Evolutionary conservation across 2,113 vertebrate genomes (phyloP), one percentile per base, ranked within the genome.

Genomic region (Ariopsis seemanni): DNA sequence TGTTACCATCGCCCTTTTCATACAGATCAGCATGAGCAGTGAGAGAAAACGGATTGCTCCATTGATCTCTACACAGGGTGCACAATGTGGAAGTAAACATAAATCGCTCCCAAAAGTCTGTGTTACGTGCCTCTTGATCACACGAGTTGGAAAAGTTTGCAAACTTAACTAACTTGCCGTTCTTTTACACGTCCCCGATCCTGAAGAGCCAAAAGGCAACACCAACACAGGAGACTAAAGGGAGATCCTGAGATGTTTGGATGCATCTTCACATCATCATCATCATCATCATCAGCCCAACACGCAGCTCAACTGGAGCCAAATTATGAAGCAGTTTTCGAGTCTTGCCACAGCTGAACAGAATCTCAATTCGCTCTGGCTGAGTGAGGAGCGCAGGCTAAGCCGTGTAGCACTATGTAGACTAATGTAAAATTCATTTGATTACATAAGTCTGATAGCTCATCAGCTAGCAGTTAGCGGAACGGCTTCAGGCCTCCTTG

Each of bases 381-480:
- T 77, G 81, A 83, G 86, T 78, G 86, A 83, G 82, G 63, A 81
- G 77, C 85, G 10, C 85, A 53, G 85, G 71, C 86, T 12, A 81
- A 83, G 86, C 81, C 60, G 20, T 67, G 86, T 77, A 34, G 42
- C 14, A 58, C 81, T 67, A 65, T 65, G 87, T 67, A 67, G 87
- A 84, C 87, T 88, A 84, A 84, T 88, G 87, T 84, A 88, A 84
- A 84, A 88, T 84, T 84, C 87, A 79, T 87, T 86, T 89, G 88
- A 84, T 86, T 80, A 87, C 88, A 89, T 89, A 89, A 84, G 82
- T 79, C 88, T 86, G 88, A 87, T 86, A 84, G 86, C 72, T 89
- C 88, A 87, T 87, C 74, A 89, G 85, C 85, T 80, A 50, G 63
- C 50, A 75, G 85, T 84, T 84, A 84, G 85, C 14, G 53, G 53